Conservation (phyloP, 2,113 vertebrate genomes). For the Neoarius graeffei region DNA sequence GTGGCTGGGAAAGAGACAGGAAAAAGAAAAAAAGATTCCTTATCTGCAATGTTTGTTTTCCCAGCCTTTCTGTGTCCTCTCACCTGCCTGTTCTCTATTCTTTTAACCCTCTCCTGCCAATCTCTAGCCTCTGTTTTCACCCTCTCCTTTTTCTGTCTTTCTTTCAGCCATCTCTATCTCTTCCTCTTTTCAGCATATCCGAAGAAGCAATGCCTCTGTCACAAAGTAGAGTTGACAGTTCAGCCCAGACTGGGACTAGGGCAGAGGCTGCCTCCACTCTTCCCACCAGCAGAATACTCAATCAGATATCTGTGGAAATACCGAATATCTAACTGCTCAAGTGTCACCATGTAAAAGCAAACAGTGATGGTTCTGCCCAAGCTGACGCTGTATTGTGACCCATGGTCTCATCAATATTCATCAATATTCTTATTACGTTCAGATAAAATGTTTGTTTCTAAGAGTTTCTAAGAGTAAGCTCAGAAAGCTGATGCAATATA, state of each 20-base stretch:
- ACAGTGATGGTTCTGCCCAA: conserved; percentile 14
- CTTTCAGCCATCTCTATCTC: neutral
- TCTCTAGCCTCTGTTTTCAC: neutral
- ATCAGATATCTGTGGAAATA: conserved; percentile 9
- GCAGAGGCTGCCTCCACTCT: neutral
- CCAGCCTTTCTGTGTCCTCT: neutral
- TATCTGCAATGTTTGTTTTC: conserved; percentile 24
- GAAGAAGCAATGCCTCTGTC: conserved; percentile 25
- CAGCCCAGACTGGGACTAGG: conserved; percentile 10
- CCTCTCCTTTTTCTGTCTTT: neutral
- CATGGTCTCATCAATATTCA: neutral
- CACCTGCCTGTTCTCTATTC: neutral
- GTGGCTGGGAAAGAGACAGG: conserved; percentile 12
- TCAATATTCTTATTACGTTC: neutral
- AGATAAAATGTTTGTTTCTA: neutral
- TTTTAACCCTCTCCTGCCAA: neutral
- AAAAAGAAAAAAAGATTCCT: conserved; percentile 1
- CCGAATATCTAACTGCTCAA: conserved; percentile 20
- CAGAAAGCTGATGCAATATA: neutral
- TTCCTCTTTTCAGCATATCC: neutral
- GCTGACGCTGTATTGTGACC: neutral
- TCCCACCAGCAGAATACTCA: conserved; percentile 36
- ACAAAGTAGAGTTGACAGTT: conserved; percentile 17
- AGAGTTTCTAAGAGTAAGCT: neutral
- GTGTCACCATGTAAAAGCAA: conserved; percentile 23